phyloP scores from a whole-genome alignment of 2,113 vertebrate species.

The Passer domesticus region DNA sequence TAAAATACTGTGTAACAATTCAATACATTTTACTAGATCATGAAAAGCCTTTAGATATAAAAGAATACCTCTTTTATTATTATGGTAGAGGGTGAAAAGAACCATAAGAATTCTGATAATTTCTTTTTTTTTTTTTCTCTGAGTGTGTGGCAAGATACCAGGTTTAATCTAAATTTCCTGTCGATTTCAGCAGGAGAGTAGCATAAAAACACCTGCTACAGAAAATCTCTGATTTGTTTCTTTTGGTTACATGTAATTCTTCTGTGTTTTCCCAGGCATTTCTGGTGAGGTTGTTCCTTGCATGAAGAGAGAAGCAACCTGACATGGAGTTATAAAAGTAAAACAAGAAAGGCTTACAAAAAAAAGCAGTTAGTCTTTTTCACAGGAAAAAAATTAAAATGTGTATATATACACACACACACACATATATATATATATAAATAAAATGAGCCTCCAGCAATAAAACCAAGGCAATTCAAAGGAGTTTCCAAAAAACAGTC shows the following conservation, averaged over 20 bases:
- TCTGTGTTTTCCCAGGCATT: background rate
- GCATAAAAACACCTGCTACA: background rate
- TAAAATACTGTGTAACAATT: background rate
- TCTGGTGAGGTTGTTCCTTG: background rate
- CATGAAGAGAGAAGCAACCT: background rate
- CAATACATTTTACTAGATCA: background rate
- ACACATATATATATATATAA: background rate
- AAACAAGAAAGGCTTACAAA: background rate
- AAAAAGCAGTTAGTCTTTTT: background rate
- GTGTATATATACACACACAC: background rate
- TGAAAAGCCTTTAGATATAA: background rate
- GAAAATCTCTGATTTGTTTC: background rate
- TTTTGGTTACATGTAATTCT: background rate
- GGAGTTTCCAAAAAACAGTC: background rate
- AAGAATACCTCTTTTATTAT: background rate
- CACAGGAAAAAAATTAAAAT: background rate
- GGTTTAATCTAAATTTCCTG: background rate
- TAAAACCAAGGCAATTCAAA: background rate
- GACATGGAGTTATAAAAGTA: background rate
- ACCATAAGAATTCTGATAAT: background rate
- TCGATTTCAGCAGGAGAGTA: background rate
- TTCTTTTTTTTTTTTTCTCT: background rate
- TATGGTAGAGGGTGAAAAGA: background rate
- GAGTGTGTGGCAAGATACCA: background rate
- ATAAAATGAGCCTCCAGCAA: background rate